Conservation (phyloP, 1,140 invertebrate species). For the Ceratosolen solmsi region DNA sequence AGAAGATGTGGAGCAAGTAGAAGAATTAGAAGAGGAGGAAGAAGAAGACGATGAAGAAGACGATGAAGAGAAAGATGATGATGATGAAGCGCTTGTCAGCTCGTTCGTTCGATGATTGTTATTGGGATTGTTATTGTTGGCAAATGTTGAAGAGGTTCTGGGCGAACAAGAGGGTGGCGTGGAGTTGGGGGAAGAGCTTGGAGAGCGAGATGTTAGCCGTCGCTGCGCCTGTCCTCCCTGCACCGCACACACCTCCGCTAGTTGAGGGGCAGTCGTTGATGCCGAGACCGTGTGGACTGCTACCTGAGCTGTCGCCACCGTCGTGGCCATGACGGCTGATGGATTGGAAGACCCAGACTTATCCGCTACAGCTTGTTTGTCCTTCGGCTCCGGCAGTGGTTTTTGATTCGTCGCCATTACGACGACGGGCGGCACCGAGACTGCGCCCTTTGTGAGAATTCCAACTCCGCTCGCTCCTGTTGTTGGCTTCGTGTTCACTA, state of each 20-base stretch:
- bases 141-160: conserved; percentile 63
- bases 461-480: conserved; percentile 68
- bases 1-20: conserved; percentile 33
- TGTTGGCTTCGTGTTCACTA: conserved; percentile 70
- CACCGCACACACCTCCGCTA: conserved; percentile 74
- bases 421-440: conserved; percentile 65
- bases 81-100: conserved; percentile 33
- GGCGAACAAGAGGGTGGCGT: conserved; percentile 68
- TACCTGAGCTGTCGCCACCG: conserved; percentile 53
- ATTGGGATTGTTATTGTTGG: conserved; percentile 45
- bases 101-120: conserved; percentile 1
- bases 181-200: conserved; percentile 66
- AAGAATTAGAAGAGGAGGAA: conserved; percentile 46
- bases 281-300: conserved; percentile 49
- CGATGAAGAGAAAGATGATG: conserved; percentile 30
- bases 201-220: conserved; percentile 70
- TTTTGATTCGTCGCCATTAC: conserved; percentile 64
- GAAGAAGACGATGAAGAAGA: conserved; percentile 38
- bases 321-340: conserved; percentile 45
- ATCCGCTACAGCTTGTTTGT: conserved; percentile 61
- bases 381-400: conserved; percentile 61
- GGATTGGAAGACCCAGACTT: conserved; percentile 24
- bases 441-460: conserved; percentile 68
- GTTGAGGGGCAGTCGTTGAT: conserved; percentile 62
- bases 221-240: conserved; percentile 69